These are phyloP conservation scores for Ormyrus nitidulus DNA, from an alignment of 2,888 invertebrate species.

Conservation along the genomic window DNA sequence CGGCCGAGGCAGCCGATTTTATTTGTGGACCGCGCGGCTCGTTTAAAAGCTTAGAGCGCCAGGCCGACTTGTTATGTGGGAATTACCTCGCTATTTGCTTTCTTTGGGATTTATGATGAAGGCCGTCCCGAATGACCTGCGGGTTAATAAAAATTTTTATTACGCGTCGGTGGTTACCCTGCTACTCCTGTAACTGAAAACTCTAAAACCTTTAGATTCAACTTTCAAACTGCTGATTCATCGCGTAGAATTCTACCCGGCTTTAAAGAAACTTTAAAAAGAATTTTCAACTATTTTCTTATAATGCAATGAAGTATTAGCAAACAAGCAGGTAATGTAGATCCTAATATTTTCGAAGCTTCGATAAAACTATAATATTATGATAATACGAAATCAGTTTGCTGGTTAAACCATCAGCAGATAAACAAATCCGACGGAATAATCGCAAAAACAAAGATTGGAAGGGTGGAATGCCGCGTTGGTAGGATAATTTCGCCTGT, in stretches of 20 bases:
- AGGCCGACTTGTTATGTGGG: neutral
- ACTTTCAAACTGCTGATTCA: constrained; percentile 1
- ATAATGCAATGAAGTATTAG: too few species aligned
- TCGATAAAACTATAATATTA: too few species aligned
- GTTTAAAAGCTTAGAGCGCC: constrained; percentile 16
- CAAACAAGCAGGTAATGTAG: too few species aligned
- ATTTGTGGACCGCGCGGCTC: constrained; percentile 26
- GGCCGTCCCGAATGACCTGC: constrained; percentile 36
- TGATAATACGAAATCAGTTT: too few species aligned
- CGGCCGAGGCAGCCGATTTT: constrained; percentile 24
- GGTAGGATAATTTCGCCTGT: constrained; percentile 50
- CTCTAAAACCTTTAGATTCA: neutral
- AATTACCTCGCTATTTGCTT: constrained; percentile 36
- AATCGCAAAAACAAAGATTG: constrained; percentile 34
- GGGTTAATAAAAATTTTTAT: constrained; percentile 53
- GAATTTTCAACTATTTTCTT: too few species aligned
- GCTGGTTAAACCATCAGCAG: neutral
- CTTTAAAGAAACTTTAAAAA: too few species aligned
- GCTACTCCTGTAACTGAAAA: constrained; percentile 30
- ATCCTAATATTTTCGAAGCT: too few species aligned
- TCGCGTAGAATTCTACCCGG: too few species aligned
- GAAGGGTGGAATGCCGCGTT: neutral
- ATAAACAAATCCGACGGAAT: constrained; percentile 22
- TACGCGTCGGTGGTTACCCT: constrained; percentile 14
- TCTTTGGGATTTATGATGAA: constrained; percentile 53